A percentile compares a stretch with the other conserved stretches of the same genome.
phyloP scores from a whole-genome alignment of 2,888 invertebrate species.

The Melinaea marsaeus region DNA sequence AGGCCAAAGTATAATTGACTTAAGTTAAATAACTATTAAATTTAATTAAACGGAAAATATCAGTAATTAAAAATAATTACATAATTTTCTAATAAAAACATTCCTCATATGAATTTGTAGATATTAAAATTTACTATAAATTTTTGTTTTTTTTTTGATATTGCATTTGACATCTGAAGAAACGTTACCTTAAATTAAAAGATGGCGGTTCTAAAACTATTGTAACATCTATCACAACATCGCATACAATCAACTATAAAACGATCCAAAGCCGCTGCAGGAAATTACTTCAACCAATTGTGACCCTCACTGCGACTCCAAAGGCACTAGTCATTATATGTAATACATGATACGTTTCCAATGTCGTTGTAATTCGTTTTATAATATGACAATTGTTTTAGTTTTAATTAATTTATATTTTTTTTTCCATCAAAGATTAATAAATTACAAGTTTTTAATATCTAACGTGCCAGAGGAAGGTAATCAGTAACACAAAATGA shows the following conservation, averaged over 20 bases:
- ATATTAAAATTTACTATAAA: no score
- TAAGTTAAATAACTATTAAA: background rate
- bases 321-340: conserved; percentile 63
- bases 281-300: conserved; percentile 28
- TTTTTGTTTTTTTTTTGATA: background rate
- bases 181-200: background rate
- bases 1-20: conserved; percentile 18
- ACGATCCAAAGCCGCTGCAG: conserved; percentile 20
- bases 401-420: no score
- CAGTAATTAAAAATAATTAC: no score
- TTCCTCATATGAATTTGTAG: no score
- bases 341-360: conserved; percentile 47
- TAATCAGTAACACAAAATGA: no score
- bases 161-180: background rate
- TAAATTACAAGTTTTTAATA: no score
- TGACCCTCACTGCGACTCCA: conserved; percentile 49
- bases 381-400: conserved; percentile 1
- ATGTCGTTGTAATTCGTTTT: conserved; percentile 48
- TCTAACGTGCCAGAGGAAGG: no score
- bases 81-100: no score
- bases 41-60: no score
- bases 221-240: conserved; percentile 41
- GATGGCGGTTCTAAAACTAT: conserved; percentile 12
- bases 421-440: no score
- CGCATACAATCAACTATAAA: conserved; percentile 33